Base-by-base conservation (phyloP, 2,888 invertebrate species). In the Punctoribates punctum region DNA sequence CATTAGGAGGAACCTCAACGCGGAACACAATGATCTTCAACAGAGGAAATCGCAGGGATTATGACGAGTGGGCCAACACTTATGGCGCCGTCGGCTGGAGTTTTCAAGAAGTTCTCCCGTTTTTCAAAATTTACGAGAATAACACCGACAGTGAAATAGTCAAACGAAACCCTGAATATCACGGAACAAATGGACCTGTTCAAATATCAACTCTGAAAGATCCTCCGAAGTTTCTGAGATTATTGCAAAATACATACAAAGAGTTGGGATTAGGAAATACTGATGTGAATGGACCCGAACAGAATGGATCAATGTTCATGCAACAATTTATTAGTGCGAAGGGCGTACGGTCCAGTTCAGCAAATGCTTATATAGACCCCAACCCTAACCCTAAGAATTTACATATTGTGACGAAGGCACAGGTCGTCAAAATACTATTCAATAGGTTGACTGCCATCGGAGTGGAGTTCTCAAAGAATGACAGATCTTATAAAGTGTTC, bases 331-430 rank as follows among this genome's bases (percentile, higher is more conserved):
- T 67, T 23, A 20, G 38, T 8, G 0, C 9, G 8, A 48, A 42
- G 0, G 72, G 72, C 15, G 1, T 23, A 11, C 23, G 72, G 0
- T 25, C 46, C 1, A 27, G 48, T 25, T 15, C 72, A 25, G 20
- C 25, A n/a, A 72, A 46, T 25, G 72, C 48, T 13, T 72, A 72
- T n/a, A 48, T 72, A 6, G 72, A 72, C 25, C 72, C 72, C 13
- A 72, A 72, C 13, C 42, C 13, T 13, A 1, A 42, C 13, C 42
- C 42, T 1, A 15, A 67, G 8, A 67, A 38, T 11, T 34, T 67
- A 15, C 65, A 67, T 20, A 67, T 67, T 11, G 20, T 67, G 4
- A 8, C 38, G 8, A 34, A 20, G 5, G 17, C 65, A 29, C 15
- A 29, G 38, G 65, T 67, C 8, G 38, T 29, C 8, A 67, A 27